Conservation (phyloP, 1,140 invertebrate species). For the Penaeus vannamei region DNA sequence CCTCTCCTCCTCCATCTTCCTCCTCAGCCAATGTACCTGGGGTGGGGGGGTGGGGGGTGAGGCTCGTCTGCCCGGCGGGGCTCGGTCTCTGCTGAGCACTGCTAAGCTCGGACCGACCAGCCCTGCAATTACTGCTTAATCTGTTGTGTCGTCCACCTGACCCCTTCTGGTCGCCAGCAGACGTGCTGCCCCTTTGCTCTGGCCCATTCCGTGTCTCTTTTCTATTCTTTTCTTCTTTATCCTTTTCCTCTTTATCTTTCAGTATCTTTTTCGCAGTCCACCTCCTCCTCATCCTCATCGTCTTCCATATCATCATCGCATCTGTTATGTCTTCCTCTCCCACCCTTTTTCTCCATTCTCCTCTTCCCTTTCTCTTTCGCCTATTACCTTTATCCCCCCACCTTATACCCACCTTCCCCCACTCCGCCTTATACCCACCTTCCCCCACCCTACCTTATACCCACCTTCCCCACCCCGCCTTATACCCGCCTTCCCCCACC, state of each 20-base stretch:
- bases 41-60: too few species aligned
- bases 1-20: too few species aligned
- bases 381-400: background rate
- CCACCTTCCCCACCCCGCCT: background rate
- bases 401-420: background rate
- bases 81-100: too few species aligned
- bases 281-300: background rate
- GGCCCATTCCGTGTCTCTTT: background rate
- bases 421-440: background rate
- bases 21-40: too few species aligned
- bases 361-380: conserved; percentile 6
- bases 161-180: background rate
- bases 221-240: background rate
- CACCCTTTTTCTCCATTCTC: background rate
- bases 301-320: background rate
- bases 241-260: background rate
- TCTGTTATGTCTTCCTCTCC: background rate
- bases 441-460: background rate
- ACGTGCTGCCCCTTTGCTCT: background rate
- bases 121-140: background rate
- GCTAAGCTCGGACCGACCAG: too few species aligned
- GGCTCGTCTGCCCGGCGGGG: too few species aligned
- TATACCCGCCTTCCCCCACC: background rate
- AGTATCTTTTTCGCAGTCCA: background rate
- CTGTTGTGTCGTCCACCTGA: background rate